A percentile compares a stretch with the other conserved stretches of the same genome.
Evolutionary conservation across 2,113 vertebrate genomes (phyloP).

Genomic region (Neolamprologus kungweensis): DNA sequence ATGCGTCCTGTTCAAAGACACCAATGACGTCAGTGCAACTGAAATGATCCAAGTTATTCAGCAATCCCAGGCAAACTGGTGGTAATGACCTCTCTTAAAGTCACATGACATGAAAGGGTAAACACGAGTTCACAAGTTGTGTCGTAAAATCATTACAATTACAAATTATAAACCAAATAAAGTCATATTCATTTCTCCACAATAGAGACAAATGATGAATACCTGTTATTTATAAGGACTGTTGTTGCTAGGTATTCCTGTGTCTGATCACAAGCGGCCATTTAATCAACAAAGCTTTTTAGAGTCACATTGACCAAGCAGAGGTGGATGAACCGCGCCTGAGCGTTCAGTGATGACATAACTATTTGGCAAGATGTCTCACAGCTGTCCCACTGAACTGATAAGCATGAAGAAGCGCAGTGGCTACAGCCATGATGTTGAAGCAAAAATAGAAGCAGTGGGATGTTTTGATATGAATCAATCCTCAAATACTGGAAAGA

Average conservation of each 20-base stretch:
- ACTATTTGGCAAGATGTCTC: neutral
- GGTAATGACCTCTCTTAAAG: neutral
- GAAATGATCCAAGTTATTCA: neutral
- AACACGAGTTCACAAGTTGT: neutral
- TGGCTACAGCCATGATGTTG: neutral
- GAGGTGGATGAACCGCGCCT: neutral
- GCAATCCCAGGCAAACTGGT: neutral
- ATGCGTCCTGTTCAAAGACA: neutral
- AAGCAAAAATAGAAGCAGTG: neutral
- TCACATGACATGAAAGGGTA: neutral
- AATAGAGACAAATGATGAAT: neutral
- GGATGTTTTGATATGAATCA: neutral
- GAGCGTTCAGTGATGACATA: neutral
- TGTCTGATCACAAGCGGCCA: neutral
- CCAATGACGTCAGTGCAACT: accelerated
- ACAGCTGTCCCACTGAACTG: neutral
- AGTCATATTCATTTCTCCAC: neutral
- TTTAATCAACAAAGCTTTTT: neutral
- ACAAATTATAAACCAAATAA: neutral
- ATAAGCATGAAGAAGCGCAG: accelerated
- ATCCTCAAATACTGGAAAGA: neutral
- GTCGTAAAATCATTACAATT: neutral
- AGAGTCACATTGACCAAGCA: neutral
- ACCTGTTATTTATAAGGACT: neutral
- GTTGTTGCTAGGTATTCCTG: neutral